Evolutionary conservation across 2,888 invertebrate species (phyloP), one percentile per base, ranked within the genome.

Genomic region (Cantharis nigra): DNA sequence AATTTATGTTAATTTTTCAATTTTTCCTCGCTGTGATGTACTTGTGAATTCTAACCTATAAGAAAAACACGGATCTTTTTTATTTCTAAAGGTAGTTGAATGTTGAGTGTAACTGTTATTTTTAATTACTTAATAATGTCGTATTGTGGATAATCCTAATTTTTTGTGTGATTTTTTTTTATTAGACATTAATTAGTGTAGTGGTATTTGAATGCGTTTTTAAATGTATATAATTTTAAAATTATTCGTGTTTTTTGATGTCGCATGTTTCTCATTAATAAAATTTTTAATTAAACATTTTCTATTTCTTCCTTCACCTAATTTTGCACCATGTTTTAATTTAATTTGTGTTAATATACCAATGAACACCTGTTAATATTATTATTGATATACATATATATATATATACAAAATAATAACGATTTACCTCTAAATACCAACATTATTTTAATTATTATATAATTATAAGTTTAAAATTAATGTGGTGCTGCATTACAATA

Each of bases 21-120:
- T 84, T 84, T 85, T 85, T 83, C 84, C 84, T 84, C 81, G 79
- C 77, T 80, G 84, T 80, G 83, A 84, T 80, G 83, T 69, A 71
- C 49, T 73, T 81, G 81, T 79, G 81, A 83, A 82, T 82, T 85
- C 81, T 85, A 85, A 84, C 84, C 84, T 82, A 82, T 79, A 80
- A 80, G 81, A 82, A 81, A 81, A 83, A 83, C 81, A 83, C 83
- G 83, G 84, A 82, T 82, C 78, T 81, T 82, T 83, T 80, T 69
- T 80, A 80, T 77, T 71, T 78, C 72, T 78, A 75, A 84, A 85
- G 85, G 85, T 85, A 84, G 83, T 80, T 84, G 81, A 80, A 83
- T 83, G 83, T 84, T 83, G 33, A 79, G 78, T 76, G 76, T 79
- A 74, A 71, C 71, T 76, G 73, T 73, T 73, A 69, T 78, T 70